These are phyloP conservation scores for Hafferia zeledoni DNA, from an alignment of 2,797 vertebrate species.

Conservation along the genomic window DNA sequence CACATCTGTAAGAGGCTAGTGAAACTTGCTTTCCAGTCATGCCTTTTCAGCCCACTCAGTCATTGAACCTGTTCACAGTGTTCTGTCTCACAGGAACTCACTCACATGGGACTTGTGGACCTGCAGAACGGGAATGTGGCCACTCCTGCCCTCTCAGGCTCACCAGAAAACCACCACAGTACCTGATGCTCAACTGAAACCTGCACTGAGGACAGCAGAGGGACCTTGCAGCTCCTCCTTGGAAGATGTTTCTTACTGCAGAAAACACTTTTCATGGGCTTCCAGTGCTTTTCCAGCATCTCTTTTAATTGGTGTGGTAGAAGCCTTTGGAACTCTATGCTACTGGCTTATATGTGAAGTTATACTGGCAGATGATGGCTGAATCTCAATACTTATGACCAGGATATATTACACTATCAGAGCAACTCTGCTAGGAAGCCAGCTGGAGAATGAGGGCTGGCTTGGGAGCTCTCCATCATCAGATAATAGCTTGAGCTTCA, in stretches of 20 bases:
- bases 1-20: background rate
- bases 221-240: background rate
- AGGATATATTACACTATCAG: slow-evolving; percentile 41
- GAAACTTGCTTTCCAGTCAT: background rate
- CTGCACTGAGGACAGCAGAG: background rate
- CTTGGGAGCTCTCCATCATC: slow-evolving; percentile 59
- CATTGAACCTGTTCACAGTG: background rate
- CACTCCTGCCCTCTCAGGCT: background rate
- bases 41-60: background rate
- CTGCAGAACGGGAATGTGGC: background rate
- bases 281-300: background rate
- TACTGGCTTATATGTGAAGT: background rate
- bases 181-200: background rate
- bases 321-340: background rate
- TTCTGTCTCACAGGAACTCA: background rate
- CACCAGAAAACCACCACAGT: background rate
- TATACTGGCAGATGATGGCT: background rate
- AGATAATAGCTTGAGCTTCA: slow-evolving; percentile 52
- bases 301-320: background rate
- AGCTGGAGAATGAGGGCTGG: slow-evolving; percentile 55
- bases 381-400: slow-evolving; percentile 27
- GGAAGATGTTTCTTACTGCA: background rate
- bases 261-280: background rate
- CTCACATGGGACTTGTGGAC: background rate
- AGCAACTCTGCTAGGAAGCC: slow-evolving; percentile 31